Evolutionary conservation across 2,113 vertebrate species (phyloP), one percentile per base, ranked within the genome.

Genomic region (Varanus salvator): DNA sequence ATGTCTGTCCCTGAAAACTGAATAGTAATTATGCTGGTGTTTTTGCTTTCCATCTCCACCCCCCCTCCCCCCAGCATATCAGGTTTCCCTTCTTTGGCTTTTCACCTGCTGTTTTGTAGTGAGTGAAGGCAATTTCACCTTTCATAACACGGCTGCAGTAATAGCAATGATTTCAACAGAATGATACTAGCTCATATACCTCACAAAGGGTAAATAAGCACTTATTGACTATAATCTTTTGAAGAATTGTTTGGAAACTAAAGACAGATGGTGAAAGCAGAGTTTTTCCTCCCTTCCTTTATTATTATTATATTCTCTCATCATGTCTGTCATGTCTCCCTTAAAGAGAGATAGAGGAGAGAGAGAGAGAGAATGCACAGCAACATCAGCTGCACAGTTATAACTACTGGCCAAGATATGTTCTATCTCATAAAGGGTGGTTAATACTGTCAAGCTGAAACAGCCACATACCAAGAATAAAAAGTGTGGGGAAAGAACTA

Each of bases 131-230:
- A 44, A 75, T 88, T 60, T 88, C 52, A 88, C 52, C 80, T 74
- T 74, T 88, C 64, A 60, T 74, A 88, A 83, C 17, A 48, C 12
- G n/a, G 27, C 38, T 82, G 34, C 87, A 44, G 29, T 83, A 89
- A 89, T 89, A 75, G 69, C 69, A 82, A 83, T 89, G 69, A 89
- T 83, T 89, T 89, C 69, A 89, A 48, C 69, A 74, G n/a, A 75
- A 7, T 57, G 27, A 83, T n/a, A 83, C 25, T 44, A n/a, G 4
- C 34, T 19, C 83, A 25, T 74, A 74, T 34, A 83, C 54, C 27
- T 83, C 34, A 89, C 25, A 25, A 75, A 31, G 34, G 14, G 34
- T 75, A 88, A 89, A 89, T 75, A 83, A 75, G n/a, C 64, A 83
- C 52, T 89, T 75, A 27, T 34, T 64, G 31, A 9, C 87, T 83